Percentiles rank a stretch among this genome's conserved stretches.
Evolutionary conservation across 2,888 invertebrate species (phyloP).

Genomic region (Mythimna ferrago): DNA sequence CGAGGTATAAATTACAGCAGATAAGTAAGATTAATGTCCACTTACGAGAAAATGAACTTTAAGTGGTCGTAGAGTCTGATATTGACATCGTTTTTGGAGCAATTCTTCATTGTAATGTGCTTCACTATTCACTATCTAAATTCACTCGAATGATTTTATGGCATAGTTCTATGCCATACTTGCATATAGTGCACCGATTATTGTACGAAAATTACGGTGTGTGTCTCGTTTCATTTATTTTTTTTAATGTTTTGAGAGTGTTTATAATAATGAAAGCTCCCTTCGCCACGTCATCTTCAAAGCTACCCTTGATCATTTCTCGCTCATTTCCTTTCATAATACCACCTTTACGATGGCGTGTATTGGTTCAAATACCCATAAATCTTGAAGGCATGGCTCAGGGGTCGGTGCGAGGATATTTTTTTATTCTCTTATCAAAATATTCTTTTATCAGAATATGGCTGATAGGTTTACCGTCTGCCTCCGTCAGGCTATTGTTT

Average conservation of each 20-base stretch:
- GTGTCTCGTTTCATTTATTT: background rate
- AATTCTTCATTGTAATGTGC: constrained; percentile 42
- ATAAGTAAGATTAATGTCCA: constrained; percentile 59
- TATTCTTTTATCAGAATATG: constrained; percentile 30
- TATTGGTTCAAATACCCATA: constrained; percentile 71
- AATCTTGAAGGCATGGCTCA: constrained; percentile 60
- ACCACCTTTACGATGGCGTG: constrained; percentile 44
- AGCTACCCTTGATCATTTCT: constrained; percentile 12
- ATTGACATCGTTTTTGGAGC: constrained; percentile 35
- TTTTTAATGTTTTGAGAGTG: background rate
- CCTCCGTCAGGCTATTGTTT: constrained; percentile 28
- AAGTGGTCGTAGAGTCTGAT: constrained; percentile 39
- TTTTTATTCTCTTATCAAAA: constrained; percentile 41
- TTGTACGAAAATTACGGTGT: background rate
- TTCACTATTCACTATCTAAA: constrained; percentile 24
- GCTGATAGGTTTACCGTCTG: constrained; percentile 37
- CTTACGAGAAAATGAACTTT: constrained; percentile 59
- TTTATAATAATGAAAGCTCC: background rate
- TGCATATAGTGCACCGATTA: background rate
- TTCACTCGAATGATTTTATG: background rate
- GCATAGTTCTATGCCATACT: constrained; percentile 2
- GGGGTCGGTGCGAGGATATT: constrained; percentile 25
- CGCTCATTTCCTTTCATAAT: constrained; percentile 30
- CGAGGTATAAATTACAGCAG: constrained; percentile 53
- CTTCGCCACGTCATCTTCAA: background rate